A percentile compares a stretch with the other conserved stretches of the same genome.
These are phyloP conservation scores for Thripadectes ignobilis DNA, from an alignment of 2,797 vertebrate genomes.

Conservation along the genomic window DNA sequence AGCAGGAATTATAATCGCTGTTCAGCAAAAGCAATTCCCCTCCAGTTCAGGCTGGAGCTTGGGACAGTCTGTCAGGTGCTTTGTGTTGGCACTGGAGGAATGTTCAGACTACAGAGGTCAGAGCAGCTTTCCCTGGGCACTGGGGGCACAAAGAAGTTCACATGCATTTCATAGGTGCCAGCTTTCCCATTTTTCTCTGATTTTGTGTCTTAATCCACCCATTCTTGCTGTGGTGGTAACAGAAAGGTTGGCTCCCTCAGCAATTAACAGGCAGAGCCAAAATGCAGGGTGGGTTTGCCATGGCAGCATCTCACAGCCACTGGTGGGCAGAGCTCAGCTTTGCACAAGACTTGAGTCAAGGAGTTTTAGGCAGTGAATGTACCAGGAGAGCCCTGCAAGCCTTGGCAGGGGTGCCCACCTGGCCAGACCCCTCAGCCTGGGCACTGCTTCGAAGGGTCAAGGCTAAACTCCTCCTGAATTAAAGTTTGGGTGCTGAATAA, in stretches of 20 bases:
- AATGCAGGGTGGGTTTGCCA: not conserved
- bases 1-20: constrained; percentile 79
- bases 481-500: not conserved
- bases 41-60: not conserved
- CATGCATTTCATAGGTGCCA: not conserved
- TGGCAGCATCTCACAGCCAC: not conserved
- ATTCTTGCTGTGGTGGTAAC: not conserved
- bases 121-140: not conserved
- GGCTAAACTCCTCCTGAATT: not conserved
- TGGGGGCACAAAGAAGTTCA: not conserved
- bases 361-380: not conserved
- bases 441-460: not conserved
- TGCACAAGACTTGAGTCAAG: not conserved
- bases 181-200: not conserved
- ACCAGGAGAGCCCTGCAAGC: not conserved
- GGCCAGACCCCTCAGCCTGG: not conserved
- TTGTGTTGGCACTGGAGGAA: not conserved
- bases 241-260: not conserved
- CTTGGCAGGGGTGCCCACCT: not conserved
- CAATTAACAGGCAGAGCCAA: not conserved
- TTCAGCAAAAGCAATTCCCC: constrained; percentile 51
- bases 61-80: constrained; percentile 35
- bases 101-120: not conserved
- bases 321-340: not conserved
- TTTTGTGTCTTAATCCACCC: not conserved